Evolutionary conservation across 2,113 vertebrate genomes (phyloP), one percentile per base, ranked within the genome.

Genomic region (Protobothrops mucrosquamatus): DNA sequence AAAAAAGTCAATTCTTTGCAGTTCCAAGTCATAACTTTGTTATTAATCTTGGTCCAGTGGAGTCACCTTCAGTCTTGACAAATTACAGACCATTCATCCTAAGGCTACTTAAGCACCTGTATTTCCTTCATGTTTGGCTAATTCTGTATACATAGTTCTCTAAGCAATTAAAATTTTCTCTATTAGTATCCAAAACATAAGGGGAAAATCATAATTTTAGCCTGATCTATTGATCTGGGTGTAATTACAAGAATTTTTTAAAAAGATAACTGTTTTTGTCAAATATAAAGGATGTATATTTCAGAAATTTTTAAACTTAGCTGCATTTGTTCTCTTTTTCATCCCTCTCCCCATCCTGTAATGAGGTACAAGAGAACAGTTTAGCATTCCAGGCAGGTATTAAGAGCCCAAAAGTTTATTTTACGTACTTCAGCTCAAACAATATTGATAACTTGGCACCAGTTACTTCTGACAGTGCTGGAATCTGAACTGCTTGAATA

Each of bases 391-490:
- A 56, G 7, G n/a, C 46, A 90, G 46, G 26, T 59, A 86, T 90
- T 59, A 93, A 87, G 34, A 14, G 81, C 23, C 46, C 81, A 34
- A 87, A 81, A 93, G 85, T 93, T 85, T 69, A 52, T 91, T 69
- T 29, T 81, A 48, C 81, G 34, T 43, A 81, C 74, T 81, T 55
- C 29, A 22, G n/a, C 87, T 51, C 48, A 23, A 52, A 39, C 14
- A 69, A 43, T 85, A 89, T 64, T 43, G 29, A 93, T 93, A 89
- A 86, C 48, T 20, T 93, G 74, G 74, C 74, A 81, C 85, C 48
- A 23, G 34, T 48, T n/a, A 29, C 90, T 81, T 39, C 39, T 11
- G 52, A 85, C 69, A 20, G 24, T 26, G 57, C 39, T 48, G 88
- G 46, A 92, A 89, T 48, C 54, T 2, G 51, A 69, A 46, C 29